Evolutionary conservation across 2,888 invertebrate genomes (phyloP), one percentile per base, ranked within the genome.

Genomic region (Acrocyrtus sp.): DNA sequence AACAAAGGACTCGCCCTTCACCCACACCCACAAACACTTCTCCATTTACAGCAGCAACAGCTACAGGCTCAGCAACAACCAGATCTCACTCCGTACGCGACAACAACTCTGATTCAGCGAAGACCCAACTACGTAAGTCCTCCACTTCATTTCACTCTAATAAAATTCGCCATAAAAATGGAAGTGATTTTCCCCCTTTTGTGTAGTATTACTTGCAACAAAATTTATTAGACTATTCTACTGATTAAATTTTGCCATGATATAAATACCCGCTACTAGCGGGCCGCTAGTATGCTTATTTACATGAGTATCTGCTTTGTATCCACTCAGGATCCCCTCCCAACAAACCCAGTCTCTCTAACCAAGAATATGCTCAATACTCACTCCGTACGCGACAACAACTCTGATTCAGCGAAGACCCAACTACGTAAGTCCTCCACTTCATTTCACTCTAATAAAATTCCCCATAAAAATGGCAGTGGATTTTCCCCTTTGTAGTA

Each of bases 301-400:
- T n/a, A n/a, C n/a, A n/a, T n/a, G n/a, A n/a, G n/a, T n/a, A n/a
- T n/a, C n/a, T n/a, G n/a, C n/a, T n/a, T n/a, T n/a, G n/a, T n/a
- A n/a, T n/a, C n/a, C n/a, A n/a, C 62, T 1, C 54, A 81, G 81
- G 81, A 81, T 65, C 81, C 80, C 47, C 57, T 81, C 50, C 77
- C 80, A 41, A 53, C 76, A 17, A 79, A 80, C 68, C 75, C 74
- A 24, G 76, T 69, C 45, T 66, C 74, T 34, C 62, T 72, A 63
- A 70, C 68, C 58, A 76, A 74, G 62, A 76, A 78, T 51, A 74
- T 78, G 75, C 63, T 73, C 57, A 77, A 77, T 68, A n/a, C 88
- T 89, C 83, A 90, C 90, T 72, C 90, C 92, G 1, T 92, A 92
- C 80, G 92, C 92, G 3, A 91, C 92, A 0, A 91, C 92, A 67